A percentile compares a stretch with the other conserved stretches of the same genome.
Conservation (phyloP, 2,888 invertebrate species). For the Thereva unica region DNA sequence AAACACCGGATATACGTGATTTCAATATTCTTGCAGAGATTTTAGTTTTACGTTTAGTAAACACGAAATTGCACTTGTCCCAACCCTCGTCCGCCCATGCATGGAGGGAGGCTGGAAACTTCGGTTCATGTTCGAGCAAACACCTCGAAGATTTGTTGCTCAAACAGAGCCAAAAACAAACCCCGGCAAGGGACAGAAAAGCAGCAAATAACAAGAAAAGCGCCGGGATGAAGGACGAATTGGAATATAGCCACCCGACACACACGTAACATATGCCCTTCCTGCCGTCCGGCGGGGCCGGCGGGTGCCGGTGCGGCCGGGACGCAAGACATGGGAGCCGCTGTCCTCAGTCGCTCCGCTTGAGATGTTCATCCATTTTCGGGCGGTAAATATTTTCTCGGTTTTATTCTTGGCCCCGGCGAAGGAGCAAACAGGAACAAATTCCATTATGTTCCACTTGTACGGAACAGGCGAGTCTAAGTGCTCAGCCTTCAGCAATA, state of each 20-base stretch:
- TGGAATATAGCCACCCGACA: not conserved
- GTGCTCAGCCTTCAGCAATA: slow-evolving; percentile 12
- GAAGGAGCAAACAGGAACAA: slow-evolving; percentile 35
- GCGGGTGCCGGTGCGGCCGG: no score
- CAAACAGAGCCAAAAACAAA: slow-evolving; percentile 33
- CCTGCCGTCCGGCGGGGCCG: no score
- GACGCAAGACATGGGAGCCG: not conserved
- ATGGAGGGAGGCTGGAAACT: slow-evolving; percentile 27
- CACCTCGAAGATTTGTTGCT: slow-evolving; percentile 40
- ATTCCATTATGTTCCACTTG: slow-evolving; percentile 37
- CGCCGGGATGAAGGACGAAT: not conserved
- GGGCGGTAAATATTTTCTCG: slow-evolving; percentile 37
- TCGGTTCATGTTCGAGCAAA: slow-evolving; percentile 38
- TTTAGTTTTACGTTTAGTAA: slow-evolving; percentile 33
- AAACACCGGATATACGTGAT: slow-evolving; percentile 37
- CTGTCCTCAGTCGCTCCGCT: not conserved
- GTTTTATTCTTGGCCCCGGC: slow-evolving; percentile 31
- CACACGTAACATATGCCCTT: no score
- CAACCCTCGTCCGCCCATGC: not conserved
- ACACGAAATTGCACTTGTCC: slow-evolving; percentile 36
- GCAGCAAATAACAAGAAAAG: slow-evolving; percentile 1
- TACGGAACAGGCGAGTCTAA: slow-evolving; percentile 5
- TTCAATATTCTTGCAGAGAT: slow-evolving; percentile 37
- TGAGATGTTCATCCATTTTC: slow-evolving; percentile 23
- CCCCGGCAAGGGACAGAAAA: slow-evolving; percentile 2